These are phyloP conservation scores for Augochlorella aurata DNA, from an alignment of 2,888 invertebrate species.

Conservation along the genomic window DNA sequence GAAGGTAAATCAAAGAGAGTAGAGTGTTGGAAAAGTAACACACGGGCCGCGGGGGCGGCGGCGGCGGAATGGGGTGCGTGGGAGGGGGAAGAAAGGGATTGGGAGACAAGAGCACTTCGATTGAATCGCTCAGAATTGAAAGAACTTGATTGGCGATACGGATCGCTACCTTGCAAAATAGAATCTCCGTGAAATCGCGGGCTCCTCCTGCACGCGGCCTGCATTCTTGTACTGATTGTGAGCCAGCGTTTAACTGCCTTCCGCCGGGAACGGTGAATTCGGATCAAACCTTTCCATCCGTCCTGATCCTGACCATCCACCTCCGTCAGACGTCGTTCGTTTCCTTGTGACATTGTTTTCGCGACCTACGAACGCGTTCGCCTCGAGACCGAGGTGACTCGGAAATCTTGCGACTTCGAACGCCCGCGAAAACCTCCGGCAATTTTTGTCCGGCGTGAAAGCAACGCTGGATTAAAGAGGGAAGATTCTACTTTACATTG, in stretches of 20 bases:
- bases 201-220: constrained; percentile 34
- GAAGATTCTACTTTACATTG: too few relatives aligned
- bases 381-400: too few relatives aligned
- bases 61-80: neutral
- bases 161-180: constrained; percentile 58
- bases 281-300: constrained; percentile 9
- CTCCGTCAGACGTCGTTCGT: neutral
- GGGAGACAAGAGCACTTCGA: constrained; percentile 40
- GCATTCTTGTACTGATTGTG: constrained; percentile 43
- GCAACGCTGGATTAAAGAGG: too few relatives aligned
- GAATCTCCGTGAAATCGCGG: constrained; percentile 60
- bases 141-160: constrained; percentile 61
- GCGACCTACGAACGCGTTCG: too few relatives aligned
- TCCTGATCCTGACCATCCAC: neutral
- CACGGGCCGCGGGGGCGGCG: neutral
- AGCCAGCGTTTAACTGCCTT: constrained; percentile 27
- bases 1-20: constrained; percentile 52
- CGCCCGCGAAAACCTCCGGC: too few relatives aligned
- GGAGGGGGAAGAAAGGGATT: neutral
- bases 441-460: too few relatives aligned
- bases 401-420: too few relatives aligned
- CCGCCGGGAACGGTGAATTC: constrained; percentile 22
- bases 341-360: neutral
- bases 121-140: constrained; percentile 55
- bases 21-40: neutral